Evolutionary conservation across 2,797 vertebrate genomes (phyloP).

Genomic region (Florisuga fusca): DNA sequence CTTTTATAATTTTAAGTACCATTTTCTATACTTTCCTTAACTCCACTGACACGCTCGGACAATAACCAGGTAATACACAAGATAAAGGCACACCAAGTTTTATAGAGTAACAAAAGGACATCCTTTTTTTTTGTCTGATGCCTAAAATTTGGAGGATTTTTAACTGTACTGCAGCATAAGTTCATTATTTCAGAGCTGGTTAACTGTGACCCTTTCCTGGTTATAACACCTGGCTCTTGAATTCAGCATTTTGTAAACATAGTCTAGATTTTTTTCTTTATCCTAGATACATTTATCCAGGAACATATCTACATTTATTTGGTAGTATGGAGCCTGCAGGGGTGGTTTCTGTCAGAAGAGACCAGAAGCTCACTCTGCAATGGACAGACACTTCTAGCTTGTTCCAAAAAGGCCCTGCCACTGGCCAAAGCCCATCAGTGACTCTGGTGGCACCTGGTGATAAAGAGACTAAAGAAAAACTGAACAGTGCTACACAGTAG

Average conservation of each 20-base stretch:
- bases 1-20: background rate
- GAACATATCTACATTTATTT: background rate
- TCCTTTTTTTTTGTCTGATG: background rate
- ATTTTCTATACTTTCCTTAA: background rate
- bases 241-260: background rate
- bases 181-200: background rate
- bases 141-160: background rate
- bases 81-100: background rate
- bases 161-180: background rate
- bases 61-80: background rate
- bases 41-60: background rate
- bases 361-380: background rate
- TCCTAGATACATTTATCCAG: background rate
- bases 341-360: background rate
- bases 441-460: background rate
- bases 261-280: background rate
- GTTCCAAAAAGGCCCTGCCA: background rate
- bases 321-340: background rate
- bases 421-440: background rate
- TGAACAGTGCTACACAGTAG: background rate
- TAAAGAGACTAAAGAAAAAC: background rate
- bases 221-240: background rate
- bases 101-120: background rate
- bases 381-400: background rate
- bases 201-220: background rate